Conservation (phyloP, 2,888 invertebrate species). For the Arrhopalites spinosus region DNA sequence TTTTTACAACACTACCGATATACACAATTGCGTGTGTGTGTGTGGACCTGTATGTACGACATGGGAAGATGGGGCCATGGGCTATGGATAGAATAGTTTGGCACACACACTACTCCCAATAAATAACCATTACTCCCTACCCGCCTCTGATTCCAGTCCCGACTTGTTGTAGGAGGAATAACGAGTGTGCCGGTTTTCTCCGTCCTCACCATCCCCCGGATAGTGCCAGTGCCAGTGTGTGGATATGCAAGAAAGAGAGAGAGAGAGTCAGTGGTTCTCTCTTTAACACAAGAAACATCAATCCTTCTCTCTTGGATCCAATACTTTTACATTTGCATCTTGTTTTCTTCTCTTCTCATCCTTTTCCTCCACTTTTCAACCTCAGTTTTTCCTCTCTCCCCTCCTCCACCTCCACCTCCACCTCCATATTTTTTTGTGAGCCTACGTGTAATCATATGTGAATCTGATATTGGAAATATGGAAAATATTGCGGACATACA, state of each 20-base stretch:
- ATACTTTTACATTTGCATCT: conserved; percentile 5
- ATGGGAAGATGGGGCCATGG: conserved; percentile 35
- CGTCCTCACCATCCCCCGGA: neutral
- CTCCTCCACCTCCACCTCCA: neutral
- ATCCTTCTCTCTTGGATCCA: neutral
- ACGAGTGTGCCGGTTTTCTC: neutral
- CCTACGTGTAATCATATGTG: no score
- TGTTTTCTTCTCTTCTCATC: neutral
- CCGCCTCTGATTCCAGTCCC: conserved; percentile 20
- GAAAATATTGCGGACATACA: no score
- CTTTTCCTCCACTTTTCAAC: neutral
- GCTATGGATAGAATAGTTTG: conserved; percentile 46
- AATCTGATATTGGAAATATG: no score
- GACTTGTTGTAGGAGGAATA: conserved; percentile 2
- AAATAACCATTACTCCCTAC: conserved; percentile 42
- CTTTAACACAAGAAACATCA: neutral
- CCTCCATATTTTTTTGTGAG: neutral
- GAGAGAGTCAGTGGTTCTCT: neutral
- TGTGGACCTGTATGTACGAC: neutral
- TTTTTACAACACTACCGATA: no score
- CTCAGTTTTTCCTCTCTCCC: neutral
- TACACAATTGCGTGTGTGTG: neutral
- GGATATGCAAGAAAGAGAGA: neutral
- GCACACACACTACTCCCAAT: conserved; percentile 46
- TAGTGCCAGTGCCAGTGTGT: no score